phyloP scores from a whole-genome alignment of 1,140 invertebrate species.

The Drosophila ohnishii region DNA sequence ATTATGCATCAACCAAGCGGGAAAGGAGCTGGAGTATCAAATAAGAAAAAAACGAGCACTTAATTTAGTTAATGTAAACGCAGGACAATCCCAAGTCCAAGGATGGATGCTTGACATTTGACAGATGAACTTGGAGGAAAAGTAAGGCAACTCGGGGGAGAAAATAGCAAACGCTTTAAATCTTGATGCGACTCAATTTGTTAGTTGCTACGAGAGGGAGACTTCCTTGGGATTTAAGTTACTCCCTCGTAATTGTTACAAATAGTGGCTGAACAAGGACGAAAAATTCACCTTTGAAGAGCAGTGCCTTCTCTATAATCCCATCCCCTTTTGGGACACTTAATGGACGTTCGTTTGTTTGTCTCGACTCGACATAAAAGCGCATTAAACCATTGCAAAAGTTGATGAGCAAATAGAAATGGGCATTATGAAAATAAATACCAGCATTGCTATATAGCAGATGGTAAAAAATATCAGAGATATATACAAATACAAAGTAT shows the following conservation, averaged over 20 bases:
- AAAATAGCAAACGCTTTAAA: conserved; percentile 60
- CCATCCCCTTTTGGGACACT: conserved; percentile 9
- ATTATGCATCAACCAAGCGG: conserved; percentile 70
- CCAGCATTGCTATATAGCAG: conserved; percentile 25
- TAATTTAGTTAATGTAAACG: conserved; percentile 77
- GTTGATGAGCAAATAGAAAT: conserved; percentile 60
- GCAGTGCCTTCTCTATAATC: not conserved
- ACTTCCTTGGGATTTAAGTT: conserved; percentile 41
- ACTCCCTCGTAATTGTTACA: conserved; percentile 50
- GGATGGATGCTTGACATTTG: conserved; percentile 64
- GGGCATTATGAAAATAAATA: conserved; percentile 58
- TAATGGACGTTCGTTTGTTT: conserved; percentile 56
- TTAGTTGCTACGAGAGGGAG: conserved; percentile 47
- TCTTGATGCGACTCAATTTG: conserved; percentile 72
- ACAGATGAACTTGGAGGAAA: conserved; percentile 71
- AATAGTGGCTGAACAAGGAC: conserved; percentile 34
- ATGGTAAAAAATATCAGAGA: conserved; percentile 27
- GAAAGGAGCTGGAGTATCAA: conserved; percentile 3
- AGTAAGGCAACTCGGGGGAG: conserved; percentile 40
- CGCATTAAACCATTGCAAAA: conserved; percentile 49
- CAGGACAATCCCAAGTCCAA: conserved; percentile 35
- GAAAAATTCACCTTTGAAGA: conserved; percentile 17
- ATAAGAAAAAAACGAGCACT: conserved; percentile 54
- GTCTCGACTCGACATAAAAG: conserved; percentile 36
- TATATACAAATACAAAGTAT: not conserved